Evolutionary conservation across 2,113 vertebrate genomes (phyloP), one percentile per base, ranked within the genome.

Genomic region (Hepsetus odoe): DNA sequence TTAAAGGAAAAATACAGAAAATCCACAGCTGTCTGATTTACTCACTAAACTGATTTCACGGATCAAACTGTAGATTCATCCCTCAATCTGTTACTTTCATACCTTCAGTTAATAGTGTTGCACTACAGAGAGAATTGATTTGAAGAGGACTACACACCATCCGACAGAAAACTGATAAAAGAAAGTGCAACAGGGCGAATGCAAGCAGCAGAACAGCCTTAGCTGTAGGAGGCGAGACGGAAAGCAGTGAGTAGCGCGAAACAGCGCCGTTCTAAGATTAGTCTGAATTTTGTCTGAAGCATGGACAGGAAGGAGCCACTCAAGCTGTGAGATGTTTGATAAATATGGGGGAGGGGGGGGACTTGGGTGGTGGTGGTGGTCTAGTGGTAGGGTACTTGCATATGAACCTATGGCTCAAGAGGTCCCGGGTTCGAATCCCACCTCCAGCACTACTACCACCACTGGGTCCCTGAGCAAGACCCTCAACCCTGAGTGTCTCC

Each of bases 171-270:
- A 40, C 11, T 20, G 26, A n/a, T n/a, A n/a, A n/a, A 44, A 30
- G 3, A 5, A 22, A 18, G 20, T 59, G 3, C 14, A 72, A 26
- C 26, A 30, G 16, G 3, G n/a, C 5, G 8, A n/a, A 46, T 30
- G 22, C 13, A 59, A 59, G 72, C 72, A 61, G 72, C 8, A 30
- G 38, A 33, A 5, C 72, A 53, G 42, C 7, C 44, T 53, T 30
- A 40, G 62, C 33, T 55, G 61, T 12, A 55, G 32, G 22, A 7
- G 49, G n/a, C 20, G 65, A 9, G 28, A 49, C 22, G 8, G 42
- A 58, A 77, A 28, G 24, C 74, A 58, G 74, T 24, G 24, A 67
- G 74, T 44, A 30, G 74, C 38, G 22, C 28, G 22, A 35, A 67
- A 62, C 32, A 30, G 74, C 38, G 22, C 28, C 20, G 38, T 30